Conservation (phyloP, 1,140 invertebrate genomes). For the Leptinotarsa texana region DNA sequence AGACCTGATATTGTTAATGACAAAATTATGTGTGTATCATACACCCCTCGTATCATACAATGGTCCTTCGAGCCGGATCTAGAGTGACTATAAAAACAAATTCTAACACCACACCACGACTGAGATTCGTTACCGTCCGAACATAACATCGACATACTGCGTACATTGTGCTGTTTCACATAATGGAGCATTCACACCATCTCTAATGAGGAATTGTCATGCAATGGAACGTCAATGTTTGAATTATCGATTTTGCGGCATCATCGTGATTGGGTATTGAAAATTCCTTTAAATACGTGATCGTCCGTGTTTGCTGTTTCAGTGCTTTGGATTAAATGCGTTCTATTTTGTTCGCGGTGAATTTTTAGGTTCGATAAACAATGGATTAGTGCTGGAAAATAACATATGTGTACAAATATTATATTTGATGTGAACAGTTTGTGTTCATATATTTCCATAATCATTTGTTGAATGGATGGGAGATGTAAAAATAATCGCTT, state of each 20-base stretch:
- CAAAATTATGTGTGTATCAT: too few species aligned
- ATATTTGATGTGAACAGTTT: too few species aligned
- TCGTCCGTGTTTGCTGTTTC: neutral
- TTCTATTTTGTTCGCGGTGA: too few species aligned
- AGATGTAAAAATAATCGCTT: too few species aligned
- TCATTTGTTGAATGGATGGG: too few species aligned
- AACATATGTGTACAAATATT: too few species aligned
- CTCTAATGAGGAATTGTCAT: conserved; percentile 43
- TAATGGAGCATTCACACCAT: conserved; percentile 39
- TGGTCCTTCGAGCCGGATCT: neutral
- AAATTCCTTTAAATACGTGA: conserved; percentile 7
- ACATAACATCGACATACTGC: conserved; percentile 29
- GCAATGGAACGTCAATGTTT: conserved; percentile 21
- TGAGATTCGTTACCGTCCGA: conserved; percentile 15
- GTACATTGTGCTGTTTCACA: conserved; percentile 34
- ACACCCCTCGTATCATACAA: too few species aligned
- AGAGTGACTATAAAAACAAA: neutral
- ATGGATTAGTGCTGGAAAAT: too few species aligned
- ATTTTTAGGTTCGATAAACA: too few species aligned
- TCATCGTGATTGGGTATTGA: neutral
- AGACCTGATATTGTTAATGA: too few species aligned
- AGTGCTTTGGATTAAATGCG: too few species aligned
- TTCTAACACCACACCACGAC: neutral
- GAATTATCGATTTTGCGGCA: conserved; percentile 16
- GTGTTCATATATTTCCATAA: too few species aligned